Evolutionary conservation across 2,113 vertebrate genomes (phyloP).

Genomic region (Elaphurus davidianus): DNA sequence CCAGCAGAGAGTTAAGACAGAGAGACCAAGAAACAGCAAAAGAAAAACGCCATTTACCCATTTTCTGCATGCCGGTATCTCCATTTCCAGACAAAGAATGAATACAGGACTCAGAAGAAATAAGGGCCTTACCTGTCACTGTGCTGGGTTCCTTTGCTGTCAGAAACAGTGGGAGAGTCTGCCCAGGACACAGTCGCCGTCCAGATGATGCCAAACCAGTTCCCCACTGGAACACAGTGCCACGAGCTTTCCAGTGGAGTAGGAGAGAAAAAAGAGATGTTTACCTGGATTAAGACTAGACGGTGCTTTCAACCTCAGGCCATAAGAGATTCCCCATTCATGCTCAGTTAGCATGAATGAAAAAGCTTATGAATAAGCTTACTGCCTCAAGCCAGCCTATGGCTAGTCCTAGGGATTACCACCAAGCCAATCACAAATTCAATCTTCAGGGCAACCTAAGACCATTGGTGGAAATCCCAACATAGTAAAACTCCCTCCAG

Average conservation of each 20-base stretch:
- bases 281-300: not conserved
- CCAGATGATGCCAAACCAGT: conserved; percentile 87
- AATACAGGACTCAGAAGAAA: conserved; percentile 20
- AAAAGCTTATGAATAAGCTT: not conserved
- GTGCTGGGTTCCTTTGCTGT: conserved; percentile 85
- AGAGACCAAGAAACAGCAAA: not conserved
- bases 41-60: not conserved
- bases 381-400: not conserved
- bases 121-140: conserved; percentile 85
- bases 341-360: not conserved
- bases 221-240: conserved; percentile 93
- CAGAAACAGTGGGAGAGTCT: conserved; percentile 85
- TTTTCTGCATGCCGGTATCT: not conserved
- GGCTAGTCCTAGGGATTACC: not conserved
- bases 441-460: not conserved
- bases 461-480: not conserved
- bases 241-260: conserved; percentile 78
- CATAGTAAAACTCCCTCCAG: not conserved
- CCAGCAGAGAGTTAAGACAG: not conserved
- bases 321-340: not conserved
- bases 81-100: not conserved
- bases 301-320: not conserved
- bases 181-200: conserved; percentile 80
- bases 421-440: not conserved
- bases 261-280: conserved; percentile 14